phyloP scores from a whole-genome alignment of 1,140 invertebrate genomes.

The Potamilus streckersoni region DNA sequence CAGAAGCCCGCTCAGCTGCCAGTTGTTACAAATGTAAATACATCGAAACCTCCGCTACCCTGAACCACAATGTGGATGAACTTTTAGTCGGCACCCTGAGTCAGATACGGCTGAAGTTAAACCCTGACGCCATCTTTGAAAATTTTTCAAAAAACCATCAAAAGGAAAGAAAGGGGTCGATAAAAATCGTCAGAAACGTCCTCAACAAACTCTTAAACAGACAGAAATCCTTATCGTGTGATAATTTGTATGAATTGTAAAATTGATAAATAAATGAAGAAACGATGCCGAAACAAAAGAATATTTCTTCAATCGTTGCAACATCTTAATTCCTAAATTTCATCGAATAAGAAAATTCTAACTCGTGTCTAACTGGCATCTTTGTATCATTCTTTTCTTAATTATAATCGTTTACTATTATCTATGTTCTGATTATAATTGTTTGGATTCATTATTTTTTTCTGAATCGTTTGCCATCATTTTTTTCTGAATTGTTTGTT shows the following conservation, averaged over 20 bases:
- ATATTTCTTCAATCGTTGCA: too few species aligned
- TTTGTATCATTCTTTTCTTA: too few species aligned
- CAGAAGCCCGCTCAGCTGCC: conserved; percentile 70
- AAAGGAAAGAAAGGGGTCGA: conserved; percentile 18
- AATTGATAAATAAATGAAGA: too few species aligned
- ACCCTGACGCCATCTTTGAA: conserved; percentile 20
- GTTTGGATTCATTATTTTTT: too few species aligned
- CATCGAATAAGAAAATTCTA: too few species aligned
- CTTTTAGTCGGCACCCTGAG: conserved; percentile 81
- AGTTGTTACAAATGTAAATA: conserved; percentile 81
- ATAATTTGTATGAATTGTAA: conserved; percentile 37
- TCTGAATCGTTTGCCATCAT: too few species aligned
- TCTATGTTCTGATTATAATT: too few species aligned
- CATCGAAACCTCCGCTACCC: conserved; percentile 83
- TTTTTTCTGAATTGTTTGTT: too few species aligned
- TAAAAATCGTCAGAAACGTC: conserved; percentile 24
- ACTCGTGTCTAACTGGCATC: too few species aligned
- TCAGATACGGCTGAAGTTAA: conserved; percentile 67
- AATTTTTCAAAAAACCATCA: conserved; percentile 5
- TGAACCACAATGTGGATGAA: conserved; percentile 86
- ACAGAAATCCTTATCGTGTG: conserved; percentile 49
- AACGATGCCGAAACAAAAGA: too few species aligned
- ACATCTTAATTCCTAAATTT: too few species aligned
- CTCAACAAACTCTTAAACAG: conserved; percentile 43
- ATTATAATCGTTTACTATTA: too few species aligned